Evolutionary conservation across 2,888 invertebrate genomes (phyloP), one percentile per base, ranked within the genome.

Genomic region (Ectropis crepuscularia): DNA sequence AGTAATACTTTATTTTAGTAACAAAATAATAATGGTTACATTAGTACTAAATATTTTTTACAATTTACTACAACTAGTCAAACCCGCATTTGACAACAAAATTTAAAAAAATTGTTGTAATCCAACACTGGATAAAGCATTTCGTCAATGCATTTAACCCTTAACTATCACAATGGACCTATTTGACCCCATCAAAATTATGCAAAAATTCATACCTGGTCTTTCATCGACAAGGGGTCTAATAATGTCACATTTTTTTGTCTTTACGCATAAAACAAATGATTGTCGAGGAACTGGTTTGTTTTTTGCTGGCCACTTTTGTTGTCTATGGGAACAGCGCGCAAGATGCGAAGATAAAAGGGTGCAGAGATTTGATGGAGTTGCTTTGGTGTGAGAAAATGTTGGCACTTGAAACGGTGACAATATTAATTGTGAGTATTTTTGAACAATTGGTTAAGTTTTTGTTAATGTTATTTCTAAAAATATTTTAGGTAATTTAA

Each of bases 151-250:
- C 58, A 74, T 77, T 75, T 72, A 74, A 78, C 73, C 76, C 68
- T 66, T 71, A 67, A 77, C 73, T 75, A 75, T 72, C 74, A 70
- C 64, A 64, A 71, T 69, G 69, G 75, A 73, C 59, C 70, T 70
- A 72, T 81, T 81, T 81, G 81, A 82, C 83, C 83, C 81, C 75
- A 72, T 71, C 70, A 66, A 76, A 82, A 76, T 75, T 84, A 85
- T 85, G 85, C 84, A 85, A 84, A 85, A 82, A 11, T 55, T 43
- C 58, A n/a, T 76, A 75, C 74, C 78, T 74, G 58, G 58, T 46
- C 54, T 51, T 53, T 48, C 28, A 45, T 7, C 42, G 7, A 79
- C 81, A 82, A 80, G 83, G 82, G 85, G 61, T 70, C 77, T 81
- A 82, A 83, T 85, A 79, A 78, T 79, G 78, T 73, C 75, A 74